Conservation (phyloP, 2,797 vertebrate genomes). For the Jordanella pulchra region DNA sequence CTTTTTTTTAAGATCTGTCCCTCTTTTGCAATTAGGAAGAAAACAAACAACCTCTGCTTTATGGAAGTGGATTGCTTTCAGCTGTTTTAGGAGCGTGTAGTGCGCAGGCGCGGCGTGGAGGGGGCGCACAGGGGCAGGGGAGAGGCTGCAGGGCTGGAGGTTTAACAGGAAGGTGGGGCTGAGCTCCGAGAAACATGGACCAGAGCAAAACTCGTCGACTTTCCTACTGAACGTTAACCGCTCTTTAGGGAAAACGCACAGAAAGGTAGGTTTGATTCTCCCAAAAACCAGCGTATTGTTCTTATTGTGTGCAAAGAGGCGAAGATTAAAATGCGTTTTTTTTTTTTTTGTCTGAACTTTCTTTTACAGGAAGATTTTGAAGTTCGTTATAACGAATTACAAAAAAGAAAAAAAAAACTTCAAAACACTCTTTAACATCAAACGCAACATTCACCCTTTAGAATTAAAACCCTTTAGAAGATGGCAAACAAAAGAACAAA, state of each 20-base stretch:
- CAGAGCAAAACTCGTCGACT: conserved; percentile 13
- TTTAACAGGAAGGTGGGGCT: conserved; percentile 18
- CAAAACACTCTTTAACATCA: not conserved
- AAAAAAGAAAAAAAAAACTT: not conserved
- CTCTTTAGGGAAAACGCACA: conserved; percentile 7
- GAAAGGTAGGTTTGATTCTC: conserved; percentile 41
- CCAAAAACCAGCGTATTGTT: not conserved
- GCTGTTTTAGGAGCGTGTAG: not conserved
- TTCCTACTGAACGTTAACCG: conserved; percentile 23
- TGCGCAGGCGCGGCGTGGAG: conserved; percentile 42
- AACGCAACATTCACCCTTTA: too few species aligned
- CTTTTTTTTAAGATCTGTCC: not conserved
- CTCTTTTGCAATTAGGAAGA: not conserved
- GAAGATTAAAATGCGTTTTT: not conserved
- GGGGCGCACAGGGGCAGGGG: not conserved
- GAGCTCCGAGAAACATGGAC: conserved; percentile 46
- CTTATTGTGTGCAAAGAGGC: not conserved
- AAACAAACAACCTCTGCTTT: not conserved
- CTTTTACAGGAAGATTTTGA: not conserved
- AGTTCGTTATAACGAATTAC: not conserved
- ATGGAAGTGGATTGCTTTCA: not conserved
- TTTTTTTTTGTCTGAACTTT: not conserved
- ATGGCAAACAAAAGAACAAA: too few species aligned
- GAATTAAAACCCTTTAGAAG: not conserved
- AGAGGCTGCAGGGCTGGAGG: not conserved